Evolutionary conservation across 2,797 vertebrate genomes (phyloP), one percentile per base, ranked within the genome.

Genomic region (Varecia variegata): DNA sequence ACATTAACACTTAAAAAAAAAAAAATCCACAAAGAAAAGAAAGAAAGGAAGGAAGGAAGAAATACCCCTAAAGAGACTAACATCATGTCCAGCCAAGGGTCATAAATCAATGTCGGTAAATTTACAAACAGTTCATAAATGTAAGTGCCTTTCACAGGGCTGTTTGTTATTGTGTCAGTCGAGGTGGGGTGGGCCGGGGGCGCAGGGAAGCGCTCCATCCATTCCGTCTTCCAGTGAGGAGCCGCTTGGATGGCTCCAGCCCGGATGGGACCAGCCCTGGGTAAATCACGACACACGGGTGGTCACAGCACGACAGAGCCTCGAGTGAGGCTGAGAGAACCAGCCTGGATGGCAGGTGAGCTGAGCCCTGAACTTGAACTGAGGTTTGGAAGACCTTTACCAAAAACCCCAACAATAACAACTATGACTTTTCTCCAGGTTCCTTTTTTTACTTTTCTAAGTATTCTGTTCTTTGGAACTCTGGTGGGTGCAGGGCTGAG

Each of bases 101-200:
- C 98, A 98, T 98, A 98, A 98, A 98, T 98, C 98, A 98, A 96
- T 56, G 98, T 98, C 98, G 94, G 97, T 97, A 98, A 98, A 98
- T 98, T 98, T 98, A 98, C 98, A 98, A 98, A 98, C 98, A 98
- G 98, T 98, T 98, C 98, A 54, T 98, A 98, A 98, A 98, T 97
- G 97, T 98, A 98, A 98, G 98, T 99, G 98, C 98, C 97, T 98
- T 98, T 98, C 98, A 97, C 97, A 98, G 97, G 98, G 97, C 98
- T 98, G 98, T 98, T 98, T 98, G 98, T 98, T 98, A 98, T 98
- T 97, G 97, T 98, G 98, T 98, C 95, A 87, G 88, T 85, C 84
- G 95, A 93, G 90, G 87, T 90, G 94, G 93, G 93, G 93, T 65
- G 96, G 97, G 97, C 88, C 45, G 85, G 92, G 90, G 67, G 70